Percentiles rank a stretch among this genome's conserved stretches.
Evolutionary conservation across 2,888 invertebrate genomes (phyloP).

Genomic region (Melieria crassipennis): DNA sequence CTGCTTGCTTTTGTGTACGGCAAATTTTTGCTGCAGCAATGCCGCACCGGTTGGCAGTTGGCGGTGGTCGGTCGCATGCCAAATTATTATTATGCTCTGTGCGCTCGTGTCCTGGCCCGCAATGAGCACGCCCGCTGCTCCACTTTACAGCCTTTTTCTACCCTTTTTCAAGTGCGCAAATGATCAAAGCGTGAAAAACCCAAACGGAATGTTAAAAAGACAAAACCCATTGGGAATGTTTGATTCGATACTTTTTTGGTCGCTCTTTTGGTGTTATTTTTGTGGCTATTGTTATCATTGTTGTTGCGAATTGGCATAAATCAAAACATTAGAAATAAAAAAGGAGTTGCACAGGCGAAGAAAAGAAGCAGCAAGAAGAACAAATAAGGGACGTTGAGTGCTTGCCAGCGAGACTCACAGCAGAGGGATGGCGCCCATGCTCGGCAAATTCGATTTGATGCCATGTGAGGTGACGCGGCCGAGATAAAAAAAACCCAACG

Average conservation of each 20-base stretch:
- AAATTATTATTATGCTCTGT: slow-evolving; percentile 10
- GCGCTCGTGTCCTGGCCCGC: background rate
- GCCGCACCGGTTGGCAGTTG: too few relatives aligned
- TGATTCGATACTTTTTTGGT: background rate
- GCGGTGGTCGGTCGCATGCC: slow-evolving; percentile 26
- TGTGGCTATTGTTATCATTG: background rate
- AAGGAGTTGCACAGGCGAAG: too few relatives aligned
- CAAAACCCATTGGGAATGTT: background rate
- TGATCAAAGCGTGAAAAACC: too few relatives aligned
- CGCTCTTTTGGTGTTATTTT: background rate
- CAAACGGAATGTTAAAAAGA: background rate
- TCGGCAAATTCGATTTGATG: too few relatives aligned
- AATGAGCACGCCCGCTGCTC: background rate
- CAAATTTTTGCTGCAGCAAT: too few relatives aligned
- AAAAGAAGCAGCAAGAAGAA: too few relatives aligned
- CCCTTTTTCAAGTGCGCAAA: background rate
- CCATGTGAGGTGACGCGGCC: too few relatives aligned
- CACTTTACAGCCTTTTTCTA: background rate
- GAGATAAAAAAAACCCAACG: too few relatives aligned
- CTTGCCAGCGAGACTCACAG: too few relatives aligned
- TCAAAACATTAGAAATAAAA: slow-evolving; percentile 12
- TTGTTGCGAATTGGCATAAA: slow-evolving; percentile 4
- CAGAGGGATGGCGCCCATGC: too few relatives aligned
- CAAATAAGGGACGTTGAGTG: too few relatives aligned
- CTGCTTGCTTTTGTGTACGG: too few relatives aligned